Conservation (phyloP, 2,888 invertebrate genomes). For the Eupsilia transversa region DNA sequence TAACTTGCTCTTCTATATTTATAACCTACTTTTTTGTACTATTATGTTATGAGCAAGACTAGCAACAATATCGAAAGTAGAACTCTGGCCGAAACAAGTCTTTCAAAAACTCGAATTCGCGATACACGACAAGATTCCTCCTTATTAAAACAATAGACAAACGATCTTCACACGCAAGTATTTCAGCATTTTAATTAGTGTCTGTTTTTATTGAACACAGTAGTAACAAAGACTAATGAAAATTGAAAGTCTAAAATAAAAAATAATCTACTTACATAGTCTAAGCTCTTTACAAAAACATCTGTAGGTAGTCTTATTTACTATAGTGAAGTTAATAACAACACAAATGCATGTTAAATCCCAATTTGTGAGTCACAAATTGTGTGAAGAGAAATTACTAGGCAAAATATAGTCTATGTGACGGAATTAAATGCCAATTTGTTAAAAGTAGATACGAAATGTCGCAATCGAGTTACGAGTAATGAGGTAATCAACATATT, state of each 20-base stretch:
- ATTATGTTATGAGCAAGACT: neutral
- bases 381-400: conserved; percentile 8
- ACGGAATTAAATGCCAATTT: conserved; percentile 50
- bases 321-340: conserved; percentile 4
- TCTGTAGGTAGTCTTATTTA: conserved; percentile 1
- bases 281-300: neutral
- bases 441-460: conserved; percentile 48
- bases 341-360: neutral
- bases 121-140: conserved; percentile 1
- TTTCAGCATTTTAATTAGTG: conserved; percentile 31
- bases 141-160: conserved; percentile 27
- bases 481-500: conserved; percentile 11
- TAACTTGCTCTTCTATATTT: too few species aligned
- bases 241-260: conserved; percentile 29
- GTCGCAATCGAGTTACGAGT: conserved; percentile 19
- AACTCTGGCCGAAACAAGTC: neutral
- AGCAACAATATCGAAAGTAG: neutral
- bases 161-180: conserved; percentile 32
- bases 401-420: neutral
- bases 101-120: conserved; percentile 1
- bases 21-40: neutral
- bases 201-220: conserved; percentile 7
- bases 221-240: neutral
- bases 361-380: conserved; percentile 33
- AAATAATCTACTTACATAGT: neutral